Percentiles rank a stretch among this genome's conserved stretches.
Evolutionary conservation across 2,113 vertebrate genomes (phyloP).

Genomic region (Nycticryphes semicollaris): DNA sequence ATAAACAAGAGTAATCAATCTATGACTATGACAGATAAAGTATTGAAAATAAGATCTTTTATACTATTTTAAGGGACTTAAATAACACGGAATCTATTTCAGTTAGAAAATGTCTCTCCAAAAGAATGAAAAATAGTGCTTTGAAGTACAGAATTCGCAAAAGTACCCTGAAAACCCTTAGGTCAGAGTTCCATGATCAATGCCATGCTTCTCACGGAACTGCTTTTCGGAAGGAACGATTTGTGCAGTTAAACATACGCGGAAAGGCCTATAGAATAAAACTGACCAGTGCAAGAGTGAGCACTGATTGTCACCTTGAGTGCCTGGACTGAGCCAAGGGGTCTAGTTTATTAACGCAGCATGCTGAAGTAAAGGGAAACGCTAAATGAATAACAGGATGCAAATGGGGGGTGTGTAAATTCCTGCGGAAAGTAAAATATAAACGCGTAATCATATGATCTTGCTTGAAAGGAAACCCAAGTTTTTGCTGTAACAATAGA

Average conservation of each 20-base stretch:
- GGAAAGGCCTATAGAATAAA: background rate
- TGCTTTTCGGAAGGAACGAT: background rate
- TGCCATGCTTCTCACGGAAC: background rate
- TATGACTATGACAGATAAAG: background rate
- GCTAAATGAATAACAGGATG: constrained; percentile 87
- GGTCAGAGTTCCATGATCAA: background rate
- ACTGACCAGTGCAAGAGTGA: background rate
- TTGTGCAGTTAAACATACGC: background rate
- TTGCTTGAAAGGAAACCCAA: constrained; percentile 82
- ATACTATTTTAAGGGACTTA: background rate
- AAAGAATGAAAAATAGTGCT: background rate
- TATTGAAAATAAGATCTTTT: background rate
- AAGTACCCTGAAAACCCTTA: background rate
- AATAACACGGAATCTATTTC: background rate
- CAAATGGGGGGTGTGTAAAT: constrained; percentile 81
- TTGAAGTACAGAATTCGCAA: background rate
- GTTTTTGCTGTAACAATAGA: constrained; percentile 83
- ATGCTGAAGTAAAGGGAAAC: constrained; percentile 72
- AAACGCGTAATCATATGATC: constrained; percentile 85
- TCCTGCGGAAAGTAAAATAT: constrained; percentile 89
- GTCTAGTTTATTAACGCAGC: constrained; percentile 49
- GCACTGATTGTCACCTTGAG: background rate
- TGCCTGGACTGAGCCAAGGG: background rate
- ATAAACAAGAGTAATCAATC: background rate
- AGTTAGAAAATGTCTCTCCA: background rate